Evolutionary conservation across 2,113 vertebrate species (phyloP).

Genomic region (Silurus meridionalis): DNA sequence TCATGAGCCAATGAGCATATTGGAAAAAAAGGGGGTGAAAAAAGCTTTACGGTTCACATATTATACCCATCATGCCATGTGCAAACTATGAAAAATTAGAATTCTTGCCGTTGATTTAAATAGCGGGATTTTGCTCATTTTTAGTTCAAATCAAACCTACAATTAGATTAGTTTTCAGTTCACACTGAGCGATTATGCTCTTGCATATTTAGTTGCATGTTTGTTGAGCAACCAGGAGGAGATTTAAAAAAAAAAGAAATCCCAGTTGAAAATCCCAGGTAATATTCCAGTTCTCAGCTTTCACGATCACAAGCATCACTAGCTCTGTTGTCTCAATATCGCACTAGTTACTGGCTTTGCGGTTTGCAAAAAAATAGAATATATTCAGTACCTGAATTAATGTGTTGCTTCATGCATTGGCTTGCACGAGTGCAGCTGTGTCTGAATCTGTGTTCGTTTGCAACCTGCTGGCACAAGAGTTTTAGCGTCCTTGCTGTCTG

Average conservation of each 20-base stretch:
- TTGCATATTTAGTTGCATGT: conserved; percentile 17
- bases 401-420: conserved; percentile 34
- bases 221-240: neutral
- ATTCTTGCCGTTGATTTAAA: neutral
- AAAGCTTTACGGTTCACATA: neutral
- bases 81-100: neutral
- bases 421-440: conserved; percentile 24
- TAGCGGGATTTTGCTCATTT: neutral
- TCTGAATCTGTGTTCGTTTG: neutral
- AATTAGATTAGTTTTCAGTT: conserved; percentile 8
- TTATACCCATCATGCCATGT: neutral
- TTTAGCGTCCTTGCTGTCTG: neutral
- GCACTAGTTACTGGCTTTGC: conserved; percentile 37
- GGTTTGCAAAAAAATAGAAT: conserved; percentile 54
- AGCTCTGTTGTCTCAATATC: neutral
- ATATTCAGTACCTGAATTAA: conserved; percentile 51
- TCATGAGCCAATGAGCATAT: neutral
- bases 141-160: conserved; percentile 9
- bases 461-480: conserved; percentile 8
- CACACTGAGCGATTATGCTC: conserved; percentile 4
- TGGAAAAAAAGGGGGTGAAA: neutral
- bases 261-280: neutral
- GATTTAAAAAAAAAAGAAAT: neutral
- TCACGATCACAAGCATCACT: neutral
- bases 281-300: neutral